phyloP scores from a whole-genome alignment of 2,797 vertebrate species.

The Onychomys arenicola region DNA sequence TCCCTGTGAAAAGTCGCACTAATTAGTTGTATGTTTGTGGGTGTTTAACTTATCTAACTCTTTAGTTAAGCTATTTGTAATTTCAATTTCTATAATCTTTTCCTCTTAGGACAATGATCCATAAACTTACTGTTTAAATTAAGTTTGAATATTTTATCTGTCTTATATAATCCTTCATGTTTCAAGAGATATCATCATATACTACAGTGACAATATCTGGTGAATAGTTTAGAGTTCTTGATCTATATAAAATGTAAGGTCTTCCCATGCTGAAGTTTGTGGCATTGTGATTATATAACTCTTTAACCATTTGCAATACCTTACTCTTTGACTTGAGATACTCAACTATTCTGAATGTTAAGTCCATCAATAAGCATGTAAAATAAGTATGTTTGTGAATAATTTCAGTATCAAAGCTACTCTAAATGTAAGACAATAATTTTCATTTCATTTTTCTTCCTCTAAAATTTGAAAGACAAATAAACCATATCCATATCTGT shows the following conservation, averaged over 20 bases:
- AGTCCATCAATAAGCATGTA: background rate
- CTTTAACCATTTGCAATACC: background rate
- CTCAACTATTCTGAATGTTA: background rate
- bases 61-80: background rate
- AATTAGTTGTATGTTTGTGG: background rate
- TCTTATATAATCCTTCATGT: background rate
- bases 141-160: constrained; percentile 7
- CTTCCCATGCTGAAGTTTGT: background rate
- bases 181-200: background rate
- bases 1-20: background rate
- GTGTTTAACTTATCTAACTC: background rate
- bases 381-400: constrained; percentile 8
- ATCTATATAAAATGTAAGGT: background rate
- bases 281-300: background rate
- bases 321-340: background rate
- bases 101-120: background rate
- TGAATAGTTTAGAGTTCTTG: background rate
- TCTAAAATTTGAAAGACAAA: constrained; percentile 63
- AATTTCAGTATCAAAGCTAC: constrained; percentile 31
- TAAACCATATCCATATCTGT: constrained; percentile 43
- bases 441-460: constrained; percentile 56
- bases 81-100: background rate
- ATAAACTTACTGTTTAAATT: background rate
- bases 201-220: background rate
- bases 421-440: constrained; percentile 24